These are phyloP conservation scores for Itoplectis maculator DNA, from an alignment of 2,888 invertebrate genomes.

Conservation along the genomic window DNA sequence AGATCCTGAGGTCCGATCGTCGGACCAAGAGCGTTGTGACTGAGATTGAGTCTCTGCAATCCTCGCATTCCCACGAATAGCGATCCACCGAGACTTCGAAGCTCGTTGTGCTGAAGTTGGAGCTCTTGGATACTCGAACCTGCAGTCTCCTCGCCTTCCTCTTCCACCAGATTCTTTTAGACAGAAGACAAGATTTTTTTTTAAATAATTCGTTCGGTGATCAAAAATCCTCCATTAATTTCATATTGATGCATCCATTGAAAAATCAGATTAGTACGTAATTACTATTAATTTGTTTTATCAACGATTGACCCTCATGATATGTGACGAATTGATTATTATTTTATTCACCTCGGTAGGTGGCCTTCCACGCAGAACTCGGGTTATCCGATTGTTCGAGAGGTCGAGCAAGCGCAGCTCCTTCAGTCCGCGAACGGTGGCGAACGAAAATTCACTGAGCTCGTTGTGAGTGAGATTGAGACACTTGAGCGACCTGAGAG, in stretches of 20 bases:
- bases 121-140: constrained; percentile 89
- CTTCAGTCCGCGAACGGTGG: constrained; percentile 91
- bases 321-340: neutral
- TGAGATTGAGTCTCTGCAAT: constrained; percentile 90
- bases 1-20: constrained; percentile 92
- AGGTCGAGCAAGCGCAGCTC: constrained; percentile 90
- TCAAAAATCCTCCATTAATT: neutral
- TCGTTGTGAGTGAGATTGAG: constrained; percentile 92
- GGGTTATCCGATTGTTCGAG: constrained; percentile 90
- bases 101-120: constrained; percentile 90
- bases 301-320: neutral
- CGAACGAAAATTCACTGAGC: constrained; percentile 91
- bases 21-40: constrained; percentile 90
- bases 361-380: constrained; percentile 80
- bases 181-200: neutral
- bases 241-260: neutral
- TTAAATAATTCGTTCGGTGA: neutral
- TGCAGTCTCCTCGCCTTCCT: constrained; percentile 85
- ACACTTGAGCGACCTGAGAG: constrained; percentile 88
- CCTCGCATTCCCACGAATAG: constrained; percentile 90
- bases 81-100: constrained; percentile 90
- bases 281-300: too few relatives aligned
- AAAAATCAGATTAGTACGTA: neutral
- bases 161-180: constrained; percentile 91
- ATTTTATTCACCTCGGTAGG: constrained; percentile 79